Evolutionary conservation across 1,140 invertebrate species (phyloP), one percentile per base, ranked within the genome.

Genomic region (Euwallacea similis): DNA sequence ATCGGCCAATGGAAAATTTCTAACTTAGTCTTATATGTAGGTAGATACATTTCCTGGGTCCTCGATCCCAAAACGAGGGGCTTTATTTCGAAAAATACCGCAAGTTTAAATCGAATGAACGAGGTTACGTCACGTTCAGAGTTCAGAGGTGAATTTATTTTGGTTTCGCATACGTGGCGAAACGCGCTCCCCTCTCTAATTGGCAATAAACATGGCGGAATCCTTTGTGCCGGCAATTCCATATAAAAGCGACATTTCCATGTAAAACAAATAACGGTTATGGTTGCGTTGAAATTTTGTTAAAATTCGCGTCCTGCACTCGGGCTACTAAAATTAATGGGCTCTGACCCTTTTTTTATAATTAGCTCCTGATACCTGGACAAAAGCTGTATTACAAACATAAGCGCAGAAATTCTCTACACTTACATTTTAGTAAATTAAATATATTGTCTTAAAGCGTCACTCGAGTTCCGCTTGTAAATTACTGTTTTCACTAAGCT

Each of bases 131-230:
- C 70, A 72, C 70, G 70, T 72, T 72, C 56, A 41, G 50, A 72
- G 62, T 71, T 64, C 54, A 65, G 58, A 71, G 61, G 61, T 65
- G 63, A 71, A 71, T 71, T 71, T 71, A 71, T 71, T 64, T 58
- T 55, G 62, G 62, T 71, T 71, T 58, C 61, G 69, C 62, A 59
- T 71, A 71, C 69, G 69, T 66, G 69, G 61, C 62, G 60, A 65
- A 71, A 71, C 69, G 62, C 55, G 61, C 43, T 46, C 44, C 42
- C 44, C 46, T 46, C 58, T 60, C 44, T 72, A 72, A 72, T 72
- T 66, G 70, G 55, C 59, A 60, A 72, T 72, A 72, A 72, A 72
- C 70, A 72, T 71, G 69, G 63, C 61, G 50, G 61, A 50, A 66
- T 71, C 61, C 61, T 71, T 65, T 64, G 61, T 66, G 55, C 42